A percentile compares a stretch with the other conserved stretches of the same genome.
These are phyloP conservation scores for Tylochromis polylepis DNA, from an alignment of 2,113 vertebrate genomes.

Conservation along the genomic window DNA sequence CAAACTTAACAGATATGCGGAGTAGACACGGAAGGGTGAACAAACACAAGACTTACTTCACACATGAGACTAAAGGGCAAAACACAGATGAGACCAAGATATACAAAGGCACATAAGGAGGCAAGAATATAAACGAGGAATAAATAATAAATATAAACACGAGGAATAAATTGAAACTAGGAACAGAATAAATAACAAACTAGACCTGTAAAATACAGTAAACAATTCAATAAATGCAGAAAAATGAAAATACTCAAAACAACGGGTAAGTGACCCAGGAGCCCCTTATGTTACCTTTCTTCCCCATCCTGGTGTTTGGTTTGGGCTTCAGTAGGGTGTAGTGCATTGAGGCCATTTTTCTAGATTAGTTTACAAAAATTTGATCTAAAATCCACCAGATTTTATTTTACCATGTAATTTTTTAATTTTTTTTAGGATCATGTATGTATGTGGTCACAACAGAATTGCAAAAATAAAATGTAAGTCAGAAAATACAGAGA, in stretches of 20 bases:
- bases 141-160: too few relatives aligned
- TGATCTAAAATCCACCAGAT: not conserved
- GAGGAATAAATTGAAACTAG: not conserved
- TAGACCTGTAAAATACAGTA: not conserved
- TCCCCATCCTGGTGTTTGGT: not conserved
- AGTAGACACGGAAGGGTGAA: not conserved
- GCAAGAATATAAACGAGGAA: not conserved
- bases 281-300: not conserved
- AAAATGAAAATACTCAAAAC: not conserved
- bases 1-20: too few relatives aligned
- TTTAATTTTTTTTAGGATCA: not conserved
- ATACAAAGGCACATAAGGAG: not conserved
- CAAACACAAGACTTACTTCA: not conserved
- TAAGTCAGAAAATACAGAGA: too few relatives aligned
- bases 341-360: not conserved
- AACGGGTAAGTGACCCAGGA: not conserved
- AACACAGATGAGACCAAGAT: not conserved
- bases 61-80: not conserved
- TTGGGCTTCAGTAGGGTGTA: not conserved
- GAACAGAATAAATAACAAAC: not conserved
- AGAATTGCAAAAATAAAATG: too few relatives aligned
- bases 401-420: fast-evolving
- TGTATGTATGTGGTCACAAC: not conserved
- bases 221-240: not conserved
- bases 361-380: not conserved